A percentile compares a stretch with the other conserved stretches of the same genome.
These are phyloP conservation scores for Rhodeus uyekii DNA, from an alignment of 2,797 vertebrate species.

Conservation along the genomic window DNA sequence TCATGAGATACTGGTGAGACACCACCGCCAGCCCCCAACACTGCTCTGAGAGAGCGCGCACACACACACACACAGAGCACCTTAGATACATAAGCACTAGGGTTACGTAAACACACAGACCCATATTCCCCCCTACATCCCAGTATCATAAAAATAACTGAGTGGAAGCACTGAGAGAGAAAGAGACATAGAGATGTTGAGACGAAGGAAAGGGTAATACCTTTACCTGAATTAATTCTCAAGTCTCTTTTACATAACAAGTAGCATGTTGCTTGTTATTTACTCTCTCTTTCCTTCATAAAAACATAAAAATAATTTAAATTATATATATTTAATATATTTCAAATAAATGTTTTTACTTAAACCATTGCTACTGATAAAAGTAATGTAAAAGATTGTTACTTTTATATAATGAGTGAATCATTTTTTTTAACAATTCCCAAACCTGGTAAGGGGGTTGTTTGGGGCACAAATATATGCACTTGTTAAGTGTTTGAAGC, in stretches of 20 bases:
- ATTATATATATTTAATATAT: neutral
- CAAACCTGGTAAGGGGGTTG: neutral
- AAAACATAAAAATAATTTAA: neutral
- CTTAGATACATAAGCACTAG: neutral
- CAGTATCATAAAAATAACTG: conserved; percentile 22
- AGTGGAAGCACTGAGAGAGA: neutral
- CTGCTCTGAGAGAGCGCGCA: neutral
- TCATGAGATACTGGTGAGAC: neutral
- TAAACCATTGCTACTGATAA: neutral
- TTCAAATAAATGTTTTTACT: neutral
- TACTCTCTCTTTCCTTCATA: neutral
- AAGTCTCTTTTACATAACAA: neutral
- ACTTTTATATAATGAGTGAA: neutral
- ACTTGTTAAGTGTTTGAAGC: neutral
- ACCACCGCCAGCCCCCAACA: neutral
- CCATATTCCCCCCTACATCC: neutral
- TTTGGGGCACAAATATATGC: neutral
- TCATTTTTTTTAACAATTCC: neutral
- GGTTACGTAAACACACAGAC: neutral
- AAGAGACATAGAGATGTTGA: neutral
- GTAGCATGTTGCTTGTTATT: neutral
- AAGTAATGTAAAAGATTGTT: neutral
- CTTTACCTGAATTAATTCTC: neutral
- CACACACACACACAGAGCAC: neutral
- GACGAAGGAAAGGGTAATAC: neutral